Evolutionary conservation across 1,140 invertebrate genomes (phyloP).

Genomic region (Fopius arisanus): DNA sequence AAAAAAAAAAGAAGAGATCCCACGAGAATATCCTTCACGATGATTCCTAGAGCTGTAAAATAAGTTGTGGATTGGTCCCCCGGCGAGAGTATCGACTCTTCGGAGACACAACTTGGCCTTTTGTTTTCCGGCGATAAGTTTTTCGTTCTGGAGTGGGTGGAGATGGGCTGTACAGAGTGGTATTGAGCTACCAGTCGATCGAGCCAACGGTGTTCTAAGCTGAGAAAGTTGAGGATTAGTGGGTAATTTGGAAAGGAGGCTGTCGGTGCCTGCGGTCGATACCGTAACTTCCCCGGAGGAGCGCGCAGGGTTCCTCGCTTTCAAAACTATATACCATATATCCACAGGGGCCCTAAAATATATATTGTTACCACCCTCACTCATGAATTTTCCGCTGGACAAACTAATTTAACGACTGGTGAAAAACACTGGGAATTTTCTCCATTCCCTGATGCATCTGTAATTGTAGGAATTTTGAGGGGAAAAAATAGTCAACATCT

Average conservation of each 20-base stretch:
- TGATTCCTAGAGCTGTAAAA: constrained; percentile 23
- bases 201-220: neutral
- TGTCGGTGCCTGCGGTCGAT: constrained; percentile 51
- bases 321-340: neutral
- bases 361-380: neutral
- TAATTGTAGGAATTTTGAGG: neutral
- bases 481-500: constrained; percentile 10
- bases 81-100: neutral
- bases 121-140: neutral
- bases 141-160: no score
- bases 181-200: neutral
- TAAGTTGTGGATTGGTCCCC: constrained; percentile 23
- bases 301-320: constrained; percentile 27
- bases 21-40: constrained; percentile 19
- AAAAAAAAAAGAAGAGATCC: neutral
- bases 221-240: constrained; percentile 34
- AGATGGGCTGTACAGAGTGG: neutral
- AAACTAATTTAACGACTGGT: neutral
- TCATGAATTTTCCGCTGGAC: neutral
- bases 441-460: neutral
- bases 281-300: constrained; percentile 39
- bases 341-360: neutral
- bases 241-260: constrained; percentile 45
- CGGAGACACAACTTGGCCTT: constrained; percentile 15
- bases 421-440: neutral